These are phyloP conservation scores for Plecturocebus donacophilus DNA, from an alignment of 2,113 vertebrate species.

Conservation along the genomic window DNA sequence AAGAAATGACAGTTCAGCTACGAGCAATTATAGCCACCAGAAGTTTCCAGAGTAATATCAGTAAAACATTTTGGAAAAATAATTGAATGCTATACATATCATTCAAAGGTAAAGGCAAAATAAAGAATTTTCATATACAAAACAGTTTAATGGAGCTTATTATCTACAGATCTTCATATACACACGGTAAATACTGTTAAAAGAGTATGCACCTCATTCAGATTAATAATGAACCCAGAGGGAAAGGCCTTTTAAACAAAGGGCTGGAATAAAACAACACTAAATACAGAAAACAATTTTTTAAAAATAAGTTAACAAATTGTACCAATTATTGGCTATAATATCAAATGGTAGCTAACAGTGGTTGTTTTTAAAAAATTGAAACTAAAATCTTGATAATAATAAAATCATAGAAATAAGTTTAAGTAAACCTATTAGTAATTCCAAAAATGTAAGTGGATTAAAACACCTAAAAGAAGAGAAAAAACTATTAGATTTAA, in stretches of 20 bases:
- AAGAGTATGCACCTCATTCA: not conserved
- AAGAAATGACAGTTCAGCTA: not conserved
- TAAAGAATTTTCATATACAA: not conserved
- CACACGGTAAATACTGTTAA: not conserved
- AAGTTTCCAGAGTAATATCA: not conserved
- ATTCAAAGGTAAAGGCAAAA: not conserved
- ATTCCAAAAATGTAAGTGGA: not conserved
- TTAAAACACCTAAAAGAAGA: not conserved
- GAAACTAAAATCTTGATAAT: not conserved
- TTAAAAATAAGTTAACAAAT: not conserved
- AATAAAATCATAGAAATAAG: not conserved
- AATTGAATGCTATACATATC: not conserved
- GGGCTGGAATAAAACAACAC: not conserved
- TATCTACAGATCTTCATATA: not conserved
- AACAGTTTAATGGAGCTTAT: not conserved
- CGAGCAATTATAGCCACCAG: not conserved
- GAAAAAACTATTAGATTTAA: not conserved
- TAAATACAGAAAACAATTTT: not conserved
- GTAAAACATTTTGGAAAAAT: not conserved
- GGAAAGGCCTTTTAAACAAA: not conserved
- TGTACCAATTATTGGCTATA: not conserved
- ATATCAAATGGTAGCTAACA: not conserved
- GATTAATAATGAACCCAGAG: not conserved
- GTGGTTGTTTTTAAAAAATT: not conserved
- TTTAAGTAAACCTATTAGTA: not conserved